Conservation (phyloP, 2,113 vertebrate genomes). For the Promerops cafer region DNA sequence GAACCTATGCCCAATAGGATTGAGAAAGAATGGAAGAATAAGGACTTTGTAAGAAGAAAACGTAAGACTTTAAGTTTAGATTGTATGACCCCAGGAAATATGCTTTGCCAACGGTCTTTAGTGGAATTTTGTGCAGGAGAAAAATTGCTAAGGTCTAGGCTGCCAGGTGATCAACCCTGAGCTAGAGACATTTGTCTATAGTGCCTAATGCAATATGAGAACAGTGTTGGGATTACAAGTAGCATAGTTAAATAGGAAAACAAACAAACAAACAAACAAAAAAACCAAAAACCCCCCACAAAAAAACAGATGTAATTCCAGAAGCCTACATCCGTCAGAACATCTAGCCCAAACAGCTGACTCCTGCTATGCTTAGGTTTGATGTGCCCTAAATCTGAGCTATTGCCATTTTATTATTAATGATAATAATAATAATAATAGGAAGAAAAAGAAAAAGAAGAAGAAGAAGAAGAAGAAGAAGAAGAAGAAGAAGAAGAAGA, state of each 20-base stretch:
- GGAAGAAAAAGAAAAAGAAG: background rate
- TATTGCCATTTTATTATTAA: background rate
- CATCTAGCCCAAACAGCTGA: background rate
- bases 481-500: background rate
- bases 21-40: background rate
- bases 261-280: too few species aligned
- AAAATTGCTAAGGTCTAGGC: background rate
- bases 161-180: background rate
- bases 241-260: background rate
- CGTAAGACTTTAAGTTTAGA: background rate
- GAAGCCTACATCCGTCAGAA: background rate
- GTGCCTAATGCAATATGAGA: background rate
- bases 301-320: background rate
- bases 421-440: background rate
- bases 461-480: background rate
- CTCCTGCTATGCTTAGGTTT: background rate
- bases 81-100: background rate
- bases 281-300: background rate
- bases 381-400: background rate
- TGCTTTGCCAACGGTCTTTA: background rate
- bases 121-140: background rate
- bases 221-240: background rate
- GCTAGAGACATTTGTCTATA: background rate
- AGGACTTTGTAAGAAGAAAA: background rate
- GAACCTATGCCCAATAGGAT: accelerated